phyloP scores from a whole-genome alignment of 2,888 invertebrate genomes.

The Frankliniella fusca region DNA sequence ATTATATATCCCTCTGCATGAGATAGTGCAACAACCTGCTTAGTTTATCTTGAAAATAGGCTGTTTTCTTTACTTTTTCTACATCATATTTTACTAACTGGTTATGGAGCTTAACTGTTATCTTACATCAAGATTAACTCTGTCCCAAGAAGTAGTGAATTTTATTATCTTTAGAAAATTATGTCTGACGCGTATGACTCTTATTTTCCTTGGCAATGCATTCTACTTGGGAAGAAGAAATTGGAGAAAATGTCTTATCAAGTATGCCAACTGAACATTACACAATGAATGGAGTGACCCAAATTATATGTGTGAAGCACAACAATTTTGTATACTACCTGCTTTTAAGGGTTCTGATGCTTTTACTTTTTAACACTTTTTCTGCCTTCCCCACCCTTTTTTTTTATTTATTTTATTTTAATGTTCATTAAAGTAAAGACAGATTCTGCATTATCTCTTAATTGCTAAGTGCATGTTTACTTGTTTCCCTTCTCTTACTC shows the following conservation, averaged over 20 bases:
- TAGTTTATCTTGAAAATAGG: conserved; percentile 10
- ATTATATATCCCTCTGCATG: conserved; percentile 26
- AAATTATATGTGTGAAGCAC: neutral
- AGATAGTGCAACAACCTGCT: neutral
- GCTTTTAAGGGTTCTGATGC: no score
- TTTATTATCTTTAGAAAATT: neutral
- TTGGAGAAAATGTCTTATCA: neutral
- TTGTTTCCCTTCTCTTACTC: no score
- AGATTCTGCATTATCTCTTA: no score
- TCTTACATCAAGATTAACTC: no score
- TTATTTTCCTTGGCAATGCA: neutral
- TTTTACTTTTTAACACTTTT: neutral
- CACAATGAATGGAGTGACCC: neutral
- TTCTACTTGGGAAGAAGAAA: neutral
- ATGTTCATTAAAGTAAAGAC: no score
- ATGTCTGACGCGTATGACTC: neutral
- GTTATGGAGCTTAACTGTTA: no score
- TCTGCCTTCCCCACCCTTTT: neutral
- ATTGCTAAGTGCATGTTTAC: no score
- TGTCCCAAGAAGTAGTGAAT: no score
- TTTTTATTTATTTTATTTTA: conserved; percentile 29
- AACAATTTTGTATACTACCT: no score
- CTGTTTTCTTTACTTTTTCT: neutral
- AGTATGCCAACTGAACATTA: neutral
- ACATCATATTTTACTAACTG: no score